Evolutionary conservation across 2,888 invertebrate genomes (phyloP), one percentile per base, ranked within the genome.

Genomic region (Cinara cedri): DNA sequence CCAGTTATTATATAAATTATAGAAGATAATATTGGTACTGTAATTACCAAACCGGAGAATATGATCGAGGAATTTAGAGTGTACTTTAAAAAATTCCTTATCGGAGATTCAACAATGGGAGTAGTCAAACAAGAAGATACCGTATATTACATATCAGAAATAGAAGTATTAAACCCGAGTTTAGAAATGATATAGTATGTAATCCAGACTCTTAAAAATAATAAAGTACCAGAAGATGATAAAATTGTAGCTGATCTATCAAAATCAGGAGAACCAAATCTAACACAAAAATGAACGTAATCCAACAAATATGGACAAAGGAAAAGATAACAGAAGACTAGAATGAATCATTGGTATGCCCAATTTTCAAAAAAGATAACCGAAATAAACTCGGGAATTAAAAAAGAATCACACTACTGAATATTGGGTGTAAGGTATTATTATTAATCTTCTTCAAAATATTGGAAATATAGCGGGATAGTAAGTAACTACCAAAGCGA

Each of bases 251-350:
- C 63, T 63, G 63, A 63, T 11, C 16, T 63, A 63, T 16, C 44
- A 24, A 63, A 63, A 21, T 21, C 21, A n/a, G n/a, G n/a, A 63
- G 44, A 44, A 13, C 44, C 42, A 63, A 44, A 63, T 21, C 4
- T 63, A 63, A 24, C 49, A 8, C 13, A 49, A 13, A 8, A 49
- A 13, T 49, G 11, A 3, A 13, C 2, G 14, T 70, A 34, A 70
- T 70, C 54, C 51, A 54, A 70, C 51, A 70, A 21, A 49, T 71
- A 34, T 70, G 26, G n/a, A 60, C 16, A 55, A 66, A 74, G n/a
- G 24, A 57, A 49, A 78, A 68, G 74, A 81, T 62, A 72, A 81
- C 26, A 65, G 81, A 44, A 57, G 72, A 13, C 72, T 81, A 42
- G n/a, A n/a, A n/a, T n/a, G n/a, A n/a, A n/a, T n/a, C n/a, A n/a